Evolutionary conservation across 64 coral and sea anemone species (phyloP).

Genomic region (Stylophora pistillata): DNA sequence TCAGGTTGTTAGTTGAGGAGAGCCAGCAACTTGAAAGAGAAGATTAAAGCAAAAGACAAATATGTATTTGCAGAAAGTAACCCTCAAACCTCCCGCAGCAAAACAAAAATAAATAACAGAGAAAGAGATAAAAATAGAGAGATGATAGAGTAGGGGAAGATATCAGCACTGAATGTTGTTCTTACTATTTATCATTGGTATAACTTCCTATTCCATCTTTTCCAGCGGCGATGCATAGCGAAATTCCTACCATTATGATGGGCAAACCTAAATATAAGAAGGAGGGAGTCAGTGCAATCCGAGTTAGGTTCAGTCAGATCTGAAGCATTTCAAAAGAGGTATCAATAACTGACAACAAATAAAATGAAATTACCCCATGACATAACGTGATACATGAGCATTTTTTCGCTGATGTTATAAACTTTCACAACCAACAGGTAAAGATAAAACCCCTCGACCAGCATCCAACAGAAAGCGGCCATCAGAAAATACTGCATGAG

Average conservation of each 20-base stretch:
- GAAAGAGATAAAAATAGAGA: no score
- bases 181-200: constrained; percentile 13
- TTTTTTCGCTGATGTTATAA: constrained; percentile 33
- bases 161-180: no score
- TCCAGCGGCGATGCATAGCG: not conserved
- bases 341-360: no score
- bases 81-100: no score
- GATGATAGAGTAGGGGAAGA: no score
- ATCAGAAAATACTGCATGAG: constrained; percentile 55
- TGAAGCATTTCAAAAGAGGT: no score
- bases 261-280: not conserved
- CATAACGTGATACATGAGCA: constrained; percentile 29
- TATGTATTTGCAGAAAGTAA: no score
- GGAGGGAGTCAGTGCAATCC: no score
- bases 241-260: not conserved
- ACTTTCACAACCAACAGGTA: constrained; percentile 57
- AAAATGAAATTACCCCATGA: constrained; percentile 28
- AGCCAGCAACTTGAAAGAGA: constrained; percentile 14
- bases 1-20: not conserved
- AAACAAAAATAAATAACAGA: no score
- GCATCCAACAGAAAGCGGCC: constrained; percentile 58
- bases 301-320: no score
- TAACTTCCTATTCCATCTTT: not conserved
- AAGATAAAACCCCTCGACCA: constrained; percentile 54
- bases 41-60: not conserved